Conservation (phyloP, 2,797 vertebrate genomes). For the Hipposideros larvatus region DNA sequence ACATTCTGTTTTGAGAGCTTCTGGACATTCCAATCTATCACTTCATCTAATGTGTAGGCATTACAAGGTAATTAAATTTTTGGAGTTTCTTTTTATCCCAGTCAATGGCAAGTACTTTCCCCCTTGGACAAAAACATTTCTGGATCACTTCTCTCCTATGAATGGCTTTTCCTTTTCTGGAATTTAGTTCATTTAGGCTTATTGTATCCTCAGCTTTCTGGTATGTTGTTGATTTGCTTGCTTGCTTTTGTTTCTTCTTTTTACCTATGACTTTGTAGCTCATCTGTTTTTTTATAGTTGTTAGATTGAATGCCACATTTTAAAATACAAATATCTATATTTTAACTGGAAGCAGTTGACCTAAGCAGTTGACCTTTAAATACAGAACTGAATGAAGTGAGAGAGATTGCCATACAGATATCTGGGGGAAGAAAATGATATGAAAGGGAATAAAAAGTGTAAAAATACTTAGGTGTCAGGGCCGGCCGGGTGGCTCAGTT, state of each 20-base stretch:
- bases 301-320: neutral
- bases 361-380: neutral
- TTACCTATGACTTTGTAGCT: neutral
- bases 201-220: neutral
- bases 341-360: neutral
- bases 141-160: neutral
- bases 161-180: neutral
- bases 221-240: neutral
- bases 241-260: constrained; percentile 2
- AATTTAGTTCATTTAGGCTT: neutral
- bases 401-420: neutral
- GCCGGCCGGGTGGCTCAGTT: no score
- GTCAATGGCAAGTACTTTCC: neutral
- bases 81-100: neutral
- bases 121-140: neutral
- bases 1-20: neutral
- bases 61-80: neutral
- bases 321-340: neutral
- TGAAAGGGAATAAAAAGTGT: neutral
- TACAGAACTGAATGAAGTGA: neutral
- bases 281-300: neutral
- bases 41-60: neutral
- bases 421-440: neutral
- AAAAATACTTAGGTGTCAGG: neutral
- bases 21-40: neutral